Conservation (phyloP, 1,140 invertebrate genomes). For the Yoshiicerus persimilis region DNA sequence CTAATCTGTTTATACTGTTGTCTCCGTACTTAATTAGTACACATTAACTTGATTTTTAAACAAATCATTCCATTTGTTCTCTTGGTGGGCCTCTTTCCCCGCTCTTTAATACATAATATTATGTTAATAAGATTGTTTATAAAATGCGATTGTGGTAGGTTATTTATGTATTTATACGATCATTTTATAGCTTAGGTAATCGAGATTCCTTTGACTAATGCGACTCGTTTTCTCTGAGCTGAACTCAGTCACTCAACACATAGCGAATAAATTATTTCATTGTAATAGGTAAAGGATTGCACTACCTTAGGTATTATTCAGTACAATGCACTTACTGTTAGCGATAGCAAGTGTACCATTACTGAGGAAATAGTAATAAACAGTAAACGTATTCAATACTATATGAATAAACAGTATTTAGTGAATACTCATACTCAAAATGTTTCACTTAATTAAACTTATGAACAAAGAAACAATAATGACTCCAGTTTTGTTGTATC, state of each 20-base stretch:
- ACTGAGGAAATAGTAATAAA: too few species aligned
- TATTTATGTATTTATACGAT: neutral
- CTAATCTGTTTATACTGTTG: neutral
- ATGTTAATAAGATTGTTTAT: slow-evolving; percentile 4
- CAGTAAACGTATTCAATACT: too few species aligned
- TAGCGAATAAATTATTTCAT: neutral
- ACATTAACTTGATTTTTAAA: neutral
- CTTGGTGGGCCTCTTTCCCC: neutral
- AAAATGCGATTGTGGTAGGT: neutral
- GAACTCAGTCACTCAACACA: neutral
- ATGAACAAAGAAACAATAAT: neutral
- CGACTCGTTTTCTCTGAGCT: neutral
- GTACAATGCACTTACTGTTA: neutral
- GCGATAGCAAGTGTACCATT: neutral
- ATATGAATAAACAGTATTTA: neutral
- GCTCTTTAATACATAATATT: neutral
- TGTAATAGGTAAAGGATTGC: neutral
- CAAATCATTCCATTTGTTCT: neutral
- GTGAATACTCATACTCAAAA: neutral
- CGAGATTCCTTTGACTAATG: slow-evolving; percentile 14
- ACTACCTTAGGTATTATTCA: neutral
- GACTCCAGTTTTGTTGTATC: neutral
- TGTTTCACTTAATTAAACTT: neutral
- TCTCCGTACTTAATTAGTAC: neutral
- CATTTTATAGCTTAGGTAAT: neutral